Conservation (phyloP, 2,113 vertebrate species). For the Tursiops truncatus region DNA sequence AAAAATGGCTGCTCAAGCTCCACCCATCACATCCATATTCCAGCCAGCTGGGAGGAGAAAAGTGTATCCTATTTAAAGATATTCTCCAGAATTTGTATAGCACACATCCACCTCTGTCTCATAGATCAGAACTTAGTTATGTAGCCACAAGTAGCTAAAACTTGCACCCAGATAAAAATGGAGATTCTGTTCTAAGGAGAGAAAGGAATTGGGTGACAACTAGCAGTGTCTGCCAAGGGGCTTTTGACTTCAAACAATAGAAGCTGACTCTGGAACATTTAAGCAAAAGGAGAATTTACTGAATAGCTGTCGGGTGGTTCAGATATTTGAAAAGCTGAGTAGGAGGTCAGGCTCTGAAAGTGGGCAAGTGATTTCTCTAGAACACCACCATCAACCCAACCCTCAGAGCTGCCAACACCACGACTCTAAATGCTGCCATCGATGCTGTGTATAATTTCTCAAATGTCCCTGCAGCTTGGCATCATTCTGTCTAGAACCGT, state of each 20-base stretch:
- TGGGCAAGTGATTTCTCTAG: not conserved
- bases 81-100: not conserved
- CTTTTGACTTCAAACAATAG: constrained; percentile 2
- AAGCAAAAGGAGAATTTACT: constrained; percentile 17
- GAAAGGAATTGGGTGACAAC: not conserved
- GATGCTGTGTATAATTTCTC: not conserved
- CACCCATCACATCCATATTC: not conserved
- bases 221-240: not conserved
- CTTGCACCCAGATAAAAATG: not conserved
- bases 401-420: not conserved
- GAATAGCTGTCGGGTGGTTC: not conserved
- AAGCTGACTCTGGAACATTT: not conserved
- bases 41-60: not conserved
- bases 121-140: not conserved
- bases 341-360: not conserved
- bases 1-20: not conserved
- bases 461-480: not conserved
- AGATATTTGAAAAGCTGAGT: not conserved
- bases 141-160: not conserved
- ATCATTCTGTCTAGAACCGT: not conserved
- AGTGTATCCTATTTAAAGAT: not conserved
- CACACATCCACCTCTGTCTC: not conserved
- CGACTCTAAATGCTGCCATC: not conserved
- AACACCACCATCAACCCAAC: not conserved
- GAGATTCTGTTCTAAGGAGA: not conserved